These are phyloP conservation scores for Pachydiplax longipennis DNA, from an alignment of 2,888 invertebrate species.

Conservation along the genomic window DNA sequence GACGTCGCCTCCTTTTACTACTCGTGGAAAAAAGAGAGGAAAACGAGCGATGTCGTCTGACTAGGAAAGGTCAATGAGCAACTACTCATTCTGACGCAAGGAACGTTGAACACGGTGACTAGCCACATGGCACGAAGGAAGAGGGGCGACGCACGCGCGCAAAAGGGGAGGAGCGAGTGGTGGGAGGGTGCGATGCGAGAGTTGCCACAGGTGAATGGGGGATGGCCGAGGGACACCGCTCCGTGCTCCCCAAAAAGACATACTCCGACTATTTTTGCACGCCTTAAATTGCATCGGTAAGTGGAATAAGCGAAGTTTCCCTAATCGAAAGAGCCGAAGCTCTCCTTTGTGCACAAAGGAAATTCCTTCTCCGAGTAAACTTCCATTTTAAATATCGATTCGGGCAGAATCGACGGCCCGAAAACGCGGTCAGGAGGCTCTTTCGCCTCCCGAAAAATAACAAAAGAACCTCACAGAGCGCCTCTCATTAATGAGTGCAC, in stretches of 20 bases:
- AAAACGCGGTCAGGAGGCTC: not conserved
- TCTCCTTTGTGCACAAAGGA: not conserved
- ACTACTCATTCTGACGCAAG: not conserved
- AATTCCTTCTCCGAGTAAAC: not conserved
- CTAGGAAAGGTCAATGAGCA: not conserved
- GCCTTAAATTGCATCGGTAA: no score
- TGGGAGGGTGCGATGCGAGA: not conserved
- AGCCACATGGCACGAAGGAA: not conserved
- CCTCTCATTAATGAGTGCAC: not conserved
- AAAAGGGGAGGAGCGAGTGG: not conserved
- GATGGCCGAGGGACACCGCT: conserved; percentile 2
- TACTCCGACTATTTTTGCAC: no score
- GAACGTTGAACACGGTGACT: not conserved
- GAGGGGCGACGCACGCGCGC: not conserved
- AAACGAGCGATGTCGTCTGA: not conserved
- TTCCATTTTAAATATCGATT: not conserved
- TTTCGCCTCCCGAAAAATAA: not conserved
- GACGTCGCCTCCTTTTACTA: not conserved
- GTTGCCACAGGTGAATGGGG: conserved; percentile 38
- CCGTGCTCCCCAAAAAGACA: not conserved
- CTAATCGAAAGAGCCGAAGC: not conserved
- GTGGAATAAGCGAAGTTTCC: no score
- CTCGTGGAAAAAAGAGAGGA: not conserved
- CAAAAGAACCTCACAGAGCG: not conserved
- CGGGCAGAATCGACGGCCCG: not conserved